Conservation (phyloP, 2,797 vertebrate species). For the Pseudochromis fuscus region DNA sequence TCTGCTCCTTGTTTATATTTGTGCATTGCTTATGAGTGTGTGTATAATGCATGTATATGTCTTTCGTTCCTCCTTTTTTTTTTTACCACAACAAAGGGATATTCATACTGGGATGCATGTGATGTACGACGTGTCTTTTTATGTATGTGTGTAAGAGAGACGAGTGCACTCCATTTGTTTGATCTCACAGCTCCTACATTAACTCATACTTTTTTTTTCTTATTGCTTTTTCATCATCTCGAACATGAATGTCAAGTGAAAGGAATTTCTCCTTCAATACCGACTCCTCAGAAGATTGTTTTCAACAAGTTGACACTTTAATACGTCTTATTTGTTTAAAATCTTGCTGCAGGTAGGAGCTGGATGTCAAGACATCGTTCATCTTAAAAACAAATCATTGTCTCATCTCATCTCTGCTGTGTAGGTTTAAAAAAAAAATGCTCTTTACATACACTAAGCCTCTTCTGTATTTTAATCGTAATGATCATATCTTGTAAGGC, state of each 20-base stretch:
- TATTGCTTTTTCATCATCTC: constrained; percentile 16
- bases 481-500: constrained; percentile 32
- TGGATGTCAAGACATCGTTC: neutral
- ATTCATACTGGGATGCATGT: neutral
- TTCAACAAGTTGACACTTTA: constrained; percentile 28
- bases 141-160: neutral
- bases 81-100: constrained; percentile 13
- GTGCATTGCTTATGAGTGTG: neutral
- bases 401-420: constrained; percentile 27
- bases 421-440: constrained; percentile 42
- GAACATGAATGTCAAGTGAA: constrained; percentile 22
- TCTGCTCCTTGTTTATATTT: constrained; percentile 49
- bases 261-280: constrained; percentile 9
- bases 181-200: constrained; percentile 20
- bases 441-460: constrained; percentile 59
- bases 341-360: constrained; percentile 5
- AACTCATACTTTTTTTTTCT: neutral
- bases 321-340: constrained; percentile 19
- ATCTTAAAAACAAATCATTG: constrained; percentile 11
- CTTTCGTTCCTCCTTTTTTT: neutral
- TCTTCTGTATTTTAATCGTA: constrained; percentile 43
- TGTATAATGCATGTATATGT: neutral
- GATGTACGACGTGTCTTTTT: constrained; percentile 21
- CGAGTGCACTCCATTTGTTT: constrained; percentile 1
- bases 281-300: neutral